Base-by-base conservation (phyloP, 2,797 vertebrate genomes). In the Lerista edwardsae region DNA sequence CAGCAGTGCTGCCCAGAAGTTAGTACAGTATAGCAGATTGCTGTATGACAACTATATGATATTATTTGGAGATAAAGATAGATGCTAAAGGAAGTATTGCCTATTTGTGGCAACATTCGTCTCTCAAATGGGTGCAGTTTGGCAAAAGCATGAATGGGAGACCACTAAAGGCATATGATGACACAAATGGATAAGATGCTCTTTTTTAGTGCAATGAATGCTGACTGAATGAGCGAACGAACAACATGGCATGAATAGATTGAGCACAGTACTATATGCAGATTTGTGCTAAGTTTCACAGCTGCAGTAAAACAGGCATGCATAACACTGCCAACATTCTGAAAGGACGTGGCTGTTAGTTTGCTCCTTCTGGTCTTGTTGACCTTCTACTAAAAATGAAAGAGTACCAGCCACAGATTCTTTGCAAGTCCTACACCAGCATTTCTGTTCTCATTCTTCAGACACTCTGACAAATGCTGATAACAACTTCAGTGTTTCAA, bases 371-470 rank as follows among this genome's bases (percentile, higher is more conserved):
- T 74, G 39, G 39, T 74, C 39, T 69, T 34, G 62, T 41, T 68
- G 51, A 68, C 21, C 21, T 6, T 69, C 82, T 84, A 57, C 57
- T 67, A 19, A 31, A 84, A 77, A n/a, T 84, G 64, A 69, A 84
- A 77, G 47, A 77, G 44, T 69, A 77, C 82, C 74, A 83, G 82
- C 64, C 65, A 84, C 36, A 59, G 36, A 36, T 59, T 69, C 74
- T 77, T 69, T 77, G 19, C 36, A 31, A 59, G 36, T 74, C 62
- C 36, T 61, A 69, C 19, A 76, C 41, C 67, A 23, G 34, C 51
- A 84, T 55, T 76, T 76, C 27, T 41, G 29, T 76, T 73, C 39
- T 83, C 23, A 25, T 83, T 17, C 47, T 34, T 34, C 27, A 68
- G 6, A 12, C n/a, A 59, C 12, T 29, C 19, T 51, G 2, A 21